Percentiles rank a stretch among this genome's conserved stretches.
phyloP scores from a whole-genome alignment of 2,888 invertebrate species.

The Metellina segmentata region DNA sequence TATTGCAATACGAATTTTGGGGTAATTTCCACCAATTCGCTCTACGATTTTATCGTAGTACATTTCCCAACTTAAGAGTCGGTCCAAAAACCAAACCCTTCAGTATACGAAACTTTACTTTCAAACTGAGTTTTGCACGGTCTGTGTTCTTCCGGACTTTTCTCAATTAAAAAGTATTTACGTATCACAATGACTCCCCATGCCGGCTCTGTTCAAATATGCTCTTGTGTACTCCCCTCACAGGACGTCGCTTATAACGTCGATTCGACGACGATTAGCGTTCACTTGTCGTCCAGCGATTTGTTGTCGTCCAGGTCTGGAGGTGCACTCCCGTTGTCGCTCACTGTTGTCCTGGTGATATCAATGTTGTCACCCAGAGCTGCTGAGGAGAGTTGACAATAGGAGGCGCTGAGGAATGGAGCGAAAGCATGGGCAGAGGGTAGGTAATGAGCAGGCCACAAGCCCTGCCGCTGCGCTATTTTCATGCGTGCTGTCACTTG shows the following conservation, averaged over 20 bases:
- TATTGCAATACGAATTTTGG: too few relatives aligned
- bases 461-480: constrained; percentile 73
- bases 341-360: constrained; percentile 47
- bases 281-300: constrained; percentile 72
- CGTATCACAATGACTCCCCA: too few relatives aligned
- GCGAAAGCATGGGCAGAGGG: constrained; percentile 76
- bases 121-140: too few relatives aligned
- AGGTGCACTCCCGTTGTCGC: constrained; percentile 47
- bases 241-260: not conserved
- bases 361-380: constrained; percentile 64
- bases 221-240: not conserved
- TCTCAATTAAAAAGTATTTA: too few relatives aligned
- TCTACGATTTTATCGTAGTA: too few relatives aligned
- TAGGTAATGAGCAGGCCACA: constrained; percentile 75
- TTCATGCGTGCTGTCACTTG: constrained; percentile 88
- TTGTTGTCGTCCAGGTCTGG: constrained; percentile 70
- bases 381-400: constrained; percentile 67
- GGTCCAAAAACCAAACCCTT: too few relatives aligned
- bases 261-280: not conserved
- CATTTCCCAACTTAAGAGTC: too few relatives aligned
- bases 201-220: too few relatives aligned
- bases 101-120: too few relatives aligned
- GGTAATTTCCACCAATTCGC: too few relatives aligned
- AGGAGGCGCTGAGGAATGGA: constrained; percentile 76
- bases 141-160: too few relatives aligned